A percentile compares a stretch with the other conserved stretches of the same genome.
Evolutionary conservation across 92 coral and sea anemone genomes (phyloP).

Genomic region (Actinernus sp.): DNA sequence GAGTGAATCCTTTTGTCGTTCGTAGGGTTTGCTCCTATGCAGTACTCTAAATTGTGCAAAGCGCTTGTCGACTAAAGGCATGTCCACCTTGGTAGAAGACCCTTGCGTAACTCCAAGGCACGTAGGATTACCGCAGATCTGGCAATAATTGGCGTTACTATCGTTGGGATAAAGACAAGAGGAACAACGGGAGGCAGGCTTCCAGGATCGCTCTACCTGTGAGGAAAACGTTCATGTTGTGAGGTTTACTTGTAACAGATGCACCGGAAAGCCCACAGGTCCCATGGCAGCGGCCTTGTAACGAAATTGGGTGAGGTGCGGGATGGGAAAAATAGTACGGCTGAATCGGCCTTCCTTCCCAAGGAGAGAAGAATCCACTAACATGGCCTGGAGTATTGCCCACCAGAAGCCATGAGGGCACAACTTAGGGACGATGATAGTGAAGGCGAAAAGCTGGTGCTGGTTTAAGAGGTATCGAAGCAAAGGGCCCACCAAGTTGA

Average conservation of each 20-base stretch:
- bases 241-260: slow-evolving; percentile 11
- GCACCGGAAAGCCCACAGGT: slow-evolving; percentile 57
- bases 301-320: slow-evolving; percentile 7
- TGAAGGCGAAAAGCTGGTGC: neutral
- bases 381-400: neutral
- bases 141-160: slow-evolving; percentile 49
- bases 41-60: neutral
- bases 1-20: slow-evolving; percentile 46
- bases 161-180: slow-evolving; percentile 52
- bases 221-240: neutral
- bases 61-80: slow-evolving; percentile 7
- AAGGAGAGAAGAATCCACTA: neutral
- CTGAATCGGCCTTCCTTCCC: slow-evolving; percentile 25
- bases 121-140: slow-evolving; percentile 21
- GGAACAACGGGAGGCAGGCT: slow-evolving; percentile 31
- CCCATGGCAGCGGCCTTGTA: slow-evolving; percentile 52
- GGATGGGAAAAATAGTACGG: slow-evolving; percentile 36
- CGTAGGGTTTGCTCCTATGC: slow-evolving; percentile 1
- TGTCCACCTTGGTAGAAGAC: slow-evolving; percentile 12
- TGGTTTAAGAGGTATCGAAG: neutral
- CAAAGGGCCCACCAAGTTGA: neutral
- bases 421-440: neutral
- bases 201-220: slow-evolving; percentile 38
- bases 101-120: neutral
- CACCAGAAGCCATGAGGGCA: neutral